Percentiles rank a stretch among this genome's conserved stretches.
phyloP scores from a whole-genome alignment of 2,888 invertebrate genomes.

The Troilus luridus region DNA sequence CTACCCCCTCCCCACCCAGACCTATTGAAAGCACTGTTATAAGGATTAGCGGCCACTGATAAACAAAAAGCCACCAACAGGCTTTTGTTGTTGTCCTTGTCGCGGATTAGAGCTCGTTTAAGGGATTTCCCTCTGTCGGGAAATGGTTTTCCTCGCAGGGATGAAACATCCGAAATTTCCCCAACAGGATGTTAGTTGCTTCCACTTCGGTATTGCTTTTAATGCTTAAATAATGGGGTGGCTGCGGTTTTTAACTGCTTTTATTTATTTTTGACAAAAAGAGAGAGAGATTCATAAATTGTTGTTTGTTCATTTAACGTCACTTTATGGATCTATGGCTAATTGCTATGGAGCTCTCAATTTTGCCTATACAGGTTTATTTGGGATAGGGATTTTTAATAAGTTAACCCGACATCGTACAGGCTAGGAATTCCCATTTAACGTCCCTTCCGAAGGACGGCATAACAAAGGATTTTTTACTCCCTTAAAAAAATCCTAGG shows the following conservation, averaged over 20 bases:
- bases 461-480: too few relatives aligned
- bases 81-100: constrained; percentile 18
- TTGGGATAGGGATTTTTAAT: too few relatives aligned
- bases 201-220: not conserved
- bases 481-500: too few relatives aligned
- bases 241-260: not conserved
- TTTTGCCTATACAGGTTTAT: too few relatives aligned
- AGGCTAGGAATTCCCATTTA: too few relatives aligned
- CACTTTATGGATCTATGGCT: too few relatives aligned
- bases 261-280: not conserved
- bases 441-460: too few relatives aligned
- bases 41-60: constrained; percentile 6
- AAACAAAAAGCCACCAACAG: constrained; percentile 33
- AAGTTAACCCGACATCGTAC: too few relatives aligned
- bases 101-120: not conserved
- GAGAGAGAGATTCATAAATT: too few relatives aligned
- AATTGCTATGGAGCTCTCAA: too few relatives aligned
- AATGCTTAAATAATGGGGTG: not conserved
- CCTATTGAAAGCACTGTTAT: constrained; percentile 29
- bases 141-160: not conserved
- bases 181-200: not conserved
- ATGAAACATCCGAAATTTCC: not conserved
- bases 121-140: not conserved
- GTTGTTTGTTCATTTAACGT: too few relatives aligned
- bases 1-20: not conserved